These are phyloP conservation scores for Trachelus stipa DNA, from an alignment of 2,888 invertebrate genomes.

Conservation along the genomic window DNA sequence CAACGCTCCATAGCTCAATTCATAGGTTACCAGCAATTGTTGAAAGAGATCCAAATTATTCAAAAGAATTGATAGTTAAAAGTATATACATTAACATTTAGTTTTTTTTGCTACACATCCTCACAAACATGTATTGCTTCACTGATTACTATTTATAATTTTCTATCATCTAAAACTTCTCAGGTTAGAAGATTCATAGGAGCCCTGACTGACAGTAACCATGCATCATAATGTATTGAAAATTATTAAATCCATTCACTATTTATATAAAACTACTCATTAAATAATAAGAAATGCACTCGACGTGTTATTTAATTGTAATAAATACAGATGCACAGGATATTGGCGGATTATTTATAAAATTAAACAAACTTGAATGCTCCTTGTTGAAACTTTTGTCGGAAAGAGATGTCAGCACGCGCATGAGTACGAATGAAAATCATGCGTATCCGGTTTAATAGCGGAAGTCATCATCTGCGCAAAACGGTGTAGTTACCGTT, in stretches of 20 bases:
- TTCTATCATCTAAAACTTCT: not conserved
- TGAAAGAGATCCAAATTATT: not conserved
- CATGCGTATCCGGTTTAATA: not conserved
- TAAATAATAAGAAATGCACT: not conserved
- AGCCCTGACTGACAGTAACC: not conserved
- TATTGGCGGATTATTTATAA: constrained; percentile 15
- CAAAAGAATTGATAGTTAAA: not conserved
- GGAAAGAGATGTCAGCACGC: constrained; percentile 16
- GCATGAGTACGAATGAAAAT: not conserved
- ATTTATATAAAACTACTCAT: not conserved
- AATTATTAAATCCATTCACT: not conserved
- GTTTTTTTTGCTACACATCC: not conserved
- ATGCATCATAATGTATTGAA: not conserved
- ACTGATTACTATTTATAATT: not conserved
- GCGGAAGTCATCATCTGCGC: not conserved
- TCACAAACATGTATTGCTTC: not conserved
- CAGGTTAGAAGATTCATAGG: not conserved
- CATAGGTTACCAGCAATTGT: not conserved
- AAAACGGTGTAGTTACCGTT: not conserved
- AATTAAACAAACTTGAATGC: constrained; percentile 14
- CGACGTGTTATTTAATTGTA: not conserved
- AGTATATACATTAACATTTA: not conserved
- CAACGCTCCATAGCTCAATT: not conserved
- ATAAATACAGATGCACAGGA: constrained; percentile 15
- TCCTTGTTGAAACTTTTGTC: constrained; percentile 12